Conservation (phyloP, 2,113 vertebrate genomes). For the Sisor rabdophorus region DNA sequence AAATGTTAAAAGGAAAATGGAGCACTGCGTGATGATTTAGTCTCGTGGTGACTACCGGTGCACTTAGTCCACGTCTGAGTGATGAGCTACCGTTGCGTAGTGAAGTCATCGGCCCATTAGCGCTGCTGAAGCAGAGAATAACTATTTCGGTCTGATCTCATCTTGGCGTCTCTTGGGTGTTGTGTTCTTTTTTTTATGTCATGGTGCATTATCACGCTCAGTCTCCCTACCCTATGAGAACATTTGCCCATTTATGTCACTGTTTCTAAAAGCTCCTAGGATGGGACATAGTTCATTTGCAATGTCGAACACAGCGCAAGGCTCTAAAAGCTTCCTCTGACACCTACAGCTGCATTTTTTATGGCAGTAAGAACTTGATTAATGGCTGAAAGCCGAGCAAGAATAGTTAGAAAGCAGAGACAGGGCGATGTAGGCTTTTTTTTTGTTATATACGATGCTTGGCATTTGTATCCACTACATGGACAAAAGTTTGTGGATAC, state of each 20-base stretch:
- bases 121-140: conserved; percentile 7
- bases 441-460: background rate
- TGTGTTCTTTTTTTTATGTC: conserved; percentile 17
- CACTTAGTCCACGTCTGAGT: conserved; percentile 25
- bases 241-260: conserved; percentile 36
- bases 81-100: background rate
- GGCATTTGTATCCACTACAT: no score
- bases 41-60: conserved; percentile 4
- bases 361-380: conserved; percentile 6
- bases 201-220: conserved; percentile 42
- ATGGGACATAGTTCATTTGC: conserved; percentile 35
- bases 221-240: conserved; percentile 17
- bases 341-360: conserved; percentile 4
- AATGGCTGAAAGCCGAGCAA: background rate
- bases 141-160: conserved; percentile 19
- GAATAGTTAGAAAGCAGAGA: background rate
- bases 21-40: background rate
- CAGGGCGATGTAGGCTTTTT: background rate
- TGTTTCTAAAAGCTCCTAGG: conserved; percentile 39
- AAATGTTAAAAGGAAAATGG: conserved; percentile 17
- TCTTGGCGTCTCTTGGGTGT: conserved; percentile 5
- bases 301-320: conserved; percentile 33
- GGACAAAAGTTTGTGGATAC: no score
- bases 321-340: conserved; percentile 35
- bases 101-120: conserved; percentile 8